These are phyloP conservation scores for Hecatera dysodea DNA, from an alignment of 2,888 invertebrate species.

Conservation along the genomic window DNA sequence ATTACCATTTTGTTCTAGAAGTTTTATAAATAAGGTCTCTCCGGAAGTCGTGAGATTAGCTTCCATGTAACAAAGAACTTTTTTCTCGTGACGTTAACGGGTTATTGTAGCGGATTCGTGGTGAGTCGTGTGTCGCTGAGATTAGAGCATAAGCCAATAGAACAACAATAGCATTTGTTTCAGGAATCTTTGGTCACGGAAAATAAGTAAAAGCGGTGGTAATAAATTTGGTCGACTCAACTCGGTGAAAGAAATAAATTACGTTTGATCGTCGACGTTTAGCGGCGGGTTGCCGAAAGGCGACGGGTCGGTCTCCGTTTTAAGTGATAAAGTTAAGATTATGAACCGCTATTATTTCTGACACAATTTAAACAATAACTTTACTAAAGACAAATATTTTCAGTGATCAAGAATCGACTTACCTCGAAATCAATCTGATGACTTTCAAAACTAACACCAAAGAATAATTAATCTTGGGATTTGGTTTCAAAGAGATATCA, in stretches of 20 bases:
- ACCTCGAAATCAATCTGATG: constrained; percentile 53
- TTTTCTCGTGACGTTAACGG: background rate
- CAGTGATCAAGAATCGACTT: constrained; percentile 39
- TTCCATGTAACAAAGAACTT: background rate
- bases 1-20: background rate
- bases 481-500: constrained; percentile 34
- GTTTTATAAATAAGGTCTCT: background rate
- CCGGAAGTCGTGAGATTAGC: constrained; percentile 2
- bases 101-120: background rate
- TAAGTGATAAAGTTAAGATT: constrained; percentile 42
- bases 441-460: constrained; percentile 50
- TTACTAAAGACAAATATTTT: constrained; percentile 42
- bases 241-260: constrained; percentile 37
- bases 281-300: background rate
- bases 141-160: constrained; percentile 16
- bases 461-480: constrained; percentile 54
- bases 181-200: constrained; percentile 18
- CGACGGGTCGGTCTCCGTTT: constrained; percentile 4
- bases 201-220: constrained; percentile 19
- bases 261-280: constrained; percentile 20
- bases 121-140: constrained; percentile 18
- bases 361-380: constrained; percentile 25
- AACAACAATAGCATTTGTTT: constrained; percentile 15
- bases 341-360: constrained; percentile 26
- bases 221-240: constrained; percentile 31